Evolutionary conservation across 1,140 invertebrate genomes (phyloP), one percentile per base, ranked within the genome.

Genomic region (Lepidostoma basale): DNA sequence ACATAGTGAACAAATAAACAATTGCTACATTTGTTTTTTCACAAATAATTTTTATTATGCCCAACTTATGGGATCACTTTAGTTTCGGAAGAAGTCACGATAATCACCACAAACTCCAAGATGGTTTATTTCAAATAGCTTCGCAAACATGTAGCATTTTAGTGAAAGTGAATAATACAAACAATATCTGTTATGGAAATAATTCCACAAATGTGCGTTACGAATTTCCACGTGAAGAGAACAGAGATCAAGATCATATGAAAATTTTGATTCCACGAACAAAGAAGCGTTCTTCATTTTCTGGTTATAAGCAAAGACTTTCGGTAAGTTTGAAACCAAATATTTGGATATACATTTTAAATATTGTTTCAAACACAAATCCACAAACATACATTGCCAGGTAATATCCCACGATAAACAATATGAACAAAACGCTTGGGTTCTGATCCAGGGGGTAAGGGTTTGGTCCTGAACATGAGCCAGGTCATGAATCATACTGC

Each of bases 91-190:
- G 56, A 26, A 69, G 79, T 54, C 79, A 79, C 65, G 69, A 77
- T 12, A 83, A 81, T 68, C 84, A 85, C 28, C 81, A 85, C 52
- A 89, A 89, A 76, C 77, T 90, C 40, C 88, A 90, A 73, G 88
- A 89, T 72, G 88, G 88, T 3, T 78, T 90, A 3, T 89, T 88
- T 76, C 88, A 90, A 81, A 90, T 90, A 54, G 88, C 88, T 1
- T 88, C 88, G 0, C 88, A 90, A 75, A 89, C 88, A 62, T 90
- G 88, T 70, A 88, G 87, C 74, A 87, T 90, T 69, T 80, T 90
- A 30, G 87, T 90, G 20, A 88, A 90, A 84, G 88, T 89, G 33
- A 89, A 89, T 76, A 89, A 89, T 73, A 89, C 88, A 42, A 88
- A 89, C 77, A 89, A 89, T 74, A 88, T 89, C 36, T 88, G 87